phyloP scores from a whole-genome alignment of 2,113 vertebrate species.

The Shinisaurus crocodilurus region DNA sequence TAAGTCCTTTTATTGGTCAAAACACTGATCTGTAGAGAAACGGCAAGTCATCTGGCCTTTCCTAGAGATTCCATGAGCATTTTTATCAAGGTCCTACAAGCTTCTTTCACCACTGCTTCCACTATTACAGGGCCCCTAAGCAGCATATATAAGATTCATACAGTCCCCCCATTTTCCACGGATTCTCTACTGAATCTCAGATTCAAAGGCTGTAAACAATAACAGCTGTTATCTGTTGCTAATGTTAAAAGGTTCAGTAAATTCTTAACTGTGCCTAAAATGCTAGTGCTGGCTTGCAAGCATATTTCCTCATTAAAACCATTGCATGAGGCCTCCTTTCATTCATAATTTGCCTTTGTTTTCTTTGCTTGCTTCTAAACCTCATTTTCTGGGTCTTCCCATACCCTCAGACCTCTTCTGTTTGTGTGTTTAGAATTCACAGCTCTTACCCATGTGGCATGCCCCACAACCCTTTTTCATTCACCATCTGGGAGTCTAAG shows the following conservation, averaged over 20 bases:
- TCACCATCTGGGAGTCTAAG: not conserved
- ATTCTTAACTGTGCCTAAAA: not conserved
- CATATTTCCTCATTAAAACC: not conserved
- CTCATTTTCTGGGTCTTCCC: not conserved
- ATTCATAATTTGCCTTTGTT: not conserved
- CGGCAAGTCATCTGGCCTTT: not conserved
- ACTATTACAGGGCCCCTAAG: not conserved
- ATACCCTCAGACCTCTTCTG: not conserved
- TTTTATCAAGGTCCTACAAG: not conserved
- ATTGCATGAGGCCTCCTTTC: conserved; percentile 13
- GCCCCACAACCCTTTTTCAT: not conserved
- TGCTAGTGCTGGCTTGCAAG: not conserved
- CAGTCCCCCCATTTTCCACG: not conserved
- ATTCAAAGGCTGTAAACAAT: conserved; percentile 27
- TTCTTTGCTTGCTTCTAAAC: not conserved
- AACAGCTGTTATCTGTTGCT: not conserved
- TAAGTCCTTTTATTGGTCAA: not conserved
- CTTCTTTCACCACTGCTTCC: not conserved
- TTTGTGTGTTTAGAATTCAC: not conserved
- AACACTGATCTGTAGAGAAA: not conserved
- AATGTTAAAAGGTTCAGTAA: conserved; percentile 37
- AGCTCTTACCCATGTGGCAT: not conserved
- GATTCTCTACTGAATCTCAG: not conserved
- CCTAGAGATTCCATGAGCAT: not conserved
- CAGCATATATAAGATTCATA: not conserved